Base-by-base conservation (phyloP, 2,888 invertebrate species). In the Eristalis arbustorum region DNA sequence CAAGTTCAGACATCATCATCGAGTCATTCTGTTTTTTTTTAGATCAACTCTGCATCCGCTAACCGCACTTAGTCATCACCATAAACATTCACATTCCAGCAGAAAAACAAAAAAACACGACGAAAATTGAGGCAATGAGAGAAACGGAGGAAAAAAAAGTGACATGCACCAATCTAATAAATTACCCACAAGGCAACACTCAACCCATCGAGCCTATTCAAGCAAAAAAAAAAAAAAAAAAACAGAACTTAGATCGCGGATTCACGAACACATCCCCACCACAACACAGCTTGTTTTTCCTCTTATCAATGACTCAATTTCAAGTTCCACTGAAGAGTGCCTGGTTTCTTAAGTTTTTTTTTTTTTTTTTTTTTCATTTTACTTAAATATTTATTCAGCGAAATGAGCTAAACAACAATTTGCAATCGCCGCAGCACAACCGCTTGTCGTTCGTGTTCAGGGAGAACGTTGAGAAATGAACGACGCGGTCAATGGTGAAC, bases 281-380 rank as follows among this genome's bases (percentile, higher is more conserved):
- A 37, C 74, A 37, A 74, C 66, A 66, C 74, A 66, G 64, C 56
- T 68, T 68, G 68, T 68, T 56, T 68, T 69, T 74, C 66, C 49
- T 49, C 75, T 81, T 81, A 75, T 81, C 75, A 75, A 69, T 81
- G 80, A 80, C 68, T 81, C 75, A 75, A 75, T 81, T 75, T 81
- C 80, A 69, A 81, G 75, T 81, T 81, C 63, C 68, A 69, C 68
- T 57, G 63, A 69, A 75, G 57, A 56, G 56, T 40, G 64, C 37
- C 31, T 62, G 18, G n/a, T 59, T 28, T 25, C 59, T 59, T 59
- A 1, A 59, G 22, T 40, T 40, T 18, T 25, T 59, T n/a, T 61
- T 56, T 63, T 63, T 42, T 49, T 40, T 64, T 28, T 18, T 72
- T 63, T 42, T 49, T 40, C 59, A 22, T 18, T 72, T 42, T 23